phyloP scores from a whole-genome alignment of 2,113 vertebrate species.

The Rhagologus leucostigma region DNA sequence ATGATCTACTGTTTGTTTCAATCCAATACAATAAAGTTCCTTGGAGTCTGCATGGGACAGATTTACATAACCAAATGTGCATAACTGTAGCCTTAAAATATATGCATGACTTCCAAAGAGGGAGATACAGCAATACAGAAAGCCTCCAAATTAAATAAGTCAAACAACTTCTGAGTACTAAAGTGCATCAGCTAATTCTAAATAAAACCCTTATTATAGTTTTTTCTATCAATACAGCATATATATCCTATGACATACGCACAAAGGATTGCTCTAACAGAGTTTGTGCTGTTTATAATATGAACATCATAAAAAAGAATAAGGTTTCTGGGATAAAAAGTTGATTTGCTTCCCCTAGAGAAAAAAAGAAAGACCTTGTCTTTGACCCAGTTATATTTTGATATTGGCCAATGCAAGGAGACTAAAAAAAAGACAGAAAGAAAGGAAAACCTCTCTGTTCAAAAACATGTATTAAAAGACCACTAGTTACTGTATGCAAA shows the following conservation, averaged over 20 bases:
- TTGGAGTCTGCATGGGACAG: slow-evolving; percentile 66
- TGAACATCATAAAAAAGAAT: slow-evolving; percentile 80
- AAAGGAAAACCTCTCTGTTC: background rate
- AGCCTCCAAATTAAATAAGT: slow-evolving; percentile 75
- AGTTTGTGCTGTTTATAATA: slow-evolving; percentile 74
- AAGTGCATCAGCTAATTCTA: slow-evolving; percentile 79
- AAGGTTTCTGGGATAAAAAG: slow-evolving; percentile 76
- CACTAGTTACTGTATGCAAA: slow-evolving; percentile 58
- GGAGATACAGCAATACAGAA: slow-evolving; percentile 61
- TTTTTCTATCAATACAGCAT: slow-evolving; percentile 73
- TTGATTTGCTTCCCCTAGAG: slow-evolving; percentile 73
- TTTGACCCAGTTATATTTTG: slow-evolving; percentile 68
- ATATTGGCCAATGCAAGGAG: slow-evolving; percentile 55
- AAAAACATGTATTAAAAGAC: slow-evolving; percentile 48
- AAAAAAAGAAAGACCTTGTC: slow-evolving; percentile 39
- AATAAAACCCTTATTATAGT: slow-evolving; percentile 73
- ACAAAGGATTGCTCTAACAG: slow-evolving; percentile 73
- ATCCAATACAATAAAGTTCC: slow-evolving; percentile 68
- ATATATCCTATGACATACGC: slow-evolving; percentile 67
- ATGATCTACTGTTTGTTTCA: slow-evolving; percentile 63
- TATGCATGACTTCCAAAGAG: slow-evolving; percentile 72
- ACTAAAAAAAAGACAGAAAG: background rate
- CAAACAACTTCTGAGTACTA: slow-evolving; percentile 73
- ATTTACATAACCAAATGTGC: slow-evolving; percentile 77
- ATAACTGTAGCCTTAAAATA: slow-evolving; percentile 73